phyloP scores from a whole-genome alignment of 2,797 vertebrate genomes.

The Alectoris magna region DNA sequence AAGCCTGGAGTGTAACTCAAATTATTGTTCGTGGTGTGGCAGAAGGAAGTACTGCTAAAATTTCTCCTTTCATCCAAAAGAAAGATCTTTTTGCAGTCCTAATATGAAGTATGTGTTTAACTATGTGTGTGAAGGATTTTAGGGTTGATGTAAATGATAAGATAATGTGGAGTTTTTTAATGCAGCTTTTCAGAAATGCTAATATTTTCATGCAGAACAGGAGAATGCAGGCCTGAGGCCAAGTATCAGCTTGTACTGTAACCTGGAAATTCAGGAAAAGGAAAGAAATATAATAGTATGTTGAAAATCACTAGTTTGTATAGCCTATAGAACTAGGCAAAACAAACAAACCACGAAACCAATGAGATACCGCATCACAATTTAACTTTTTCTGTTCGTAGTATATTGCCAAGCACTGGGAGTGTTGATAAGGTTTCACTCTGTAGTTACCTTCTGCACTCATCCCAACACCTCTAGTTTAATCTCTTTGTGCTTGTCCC shows the following conservation, averaged over 20 bases:
- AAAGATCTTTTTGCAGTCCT: background rate
- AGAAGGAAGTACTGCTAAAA: background rate
- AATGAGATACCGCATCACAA: background rate
- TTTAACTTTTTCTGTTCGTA: background rate
- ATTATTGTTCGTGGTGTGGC: background rate
- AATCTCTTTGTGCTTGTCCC: background rate
- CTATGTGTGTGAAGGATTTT: background rate
- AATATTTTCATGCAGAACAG: background rate
- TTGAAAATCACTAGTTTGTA: background rate
- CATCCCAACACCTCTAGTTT: background rate
- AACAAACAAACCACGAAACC: background rate
- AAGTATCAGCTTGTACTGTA: background rate
- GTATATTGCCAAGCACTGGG: background rate
- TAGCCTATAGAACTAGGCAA: background rate
- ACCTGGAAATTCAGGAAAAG: background rate
- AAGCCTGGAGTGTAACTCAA: background rate
- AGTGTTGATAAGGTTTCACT: background rate
- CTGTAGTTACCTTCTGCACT: background rate
- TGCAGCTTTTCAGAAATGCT: background rate
- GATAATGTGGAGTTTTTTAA: background rate
- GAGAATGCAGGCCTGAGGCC: background rate
- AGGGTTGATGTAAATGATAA: background rate
- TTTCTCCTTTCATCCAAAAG: background rate
- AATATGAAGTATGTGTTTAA: background rate
- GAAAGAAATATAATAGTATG: background rate